Evolutionary conservation across 2,113 vertebrate species (phyloP).

Genomic region (Leptobrachium leishanense): DNA sequence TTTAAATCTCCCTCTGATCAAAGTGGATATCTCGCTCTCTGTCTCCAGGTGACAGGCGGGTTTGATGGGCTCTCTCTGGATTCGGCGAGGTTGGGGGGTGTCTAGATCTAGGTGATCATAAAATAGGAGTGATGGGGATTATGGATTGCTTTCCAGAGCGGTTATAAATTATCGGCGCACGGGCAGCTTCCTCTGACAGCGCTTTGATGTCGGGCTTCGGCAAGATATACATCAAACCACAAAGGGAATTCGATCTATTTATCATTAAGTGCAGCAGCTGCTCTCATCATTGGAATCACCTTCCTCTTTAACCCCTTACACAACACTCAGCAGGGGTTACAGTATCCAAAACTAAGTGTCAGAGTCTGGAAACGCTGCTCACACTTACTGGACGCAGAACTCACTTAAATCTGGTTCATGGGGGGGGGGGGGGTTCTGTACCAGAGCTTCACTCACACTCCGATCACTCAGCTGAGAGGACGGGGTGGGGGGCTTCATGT

Average conservation of each 20-base stretch:
- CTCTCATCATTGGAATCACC: conserved; percentile 46
- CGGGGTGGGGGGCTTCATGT: too few species aligned
- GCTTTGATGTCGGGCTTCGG: conserved; percentile 43
- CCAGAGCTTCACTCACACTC: too few species aligned
- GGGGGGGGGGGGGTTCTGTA: too few species aligned
- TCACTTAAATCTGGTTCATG: too few species aligned
- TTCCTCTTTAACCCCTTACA: conserved; percentile 39
- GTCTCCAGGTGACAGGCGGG: conserved; percentile 2
- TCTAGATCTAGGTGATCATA: conserved; percentile 23
- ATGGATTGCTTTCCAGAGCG: conserved; percentile 26
- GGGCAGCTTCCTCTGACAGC: conserved; percentile 34
- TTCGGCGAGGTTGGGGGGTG: conserved; percentile 4
- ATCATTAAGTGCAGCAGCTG: conserved; percentile 29
- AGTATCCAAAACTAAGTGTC: too few species aligned
- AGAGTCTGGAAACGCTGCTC: too few species aligned
- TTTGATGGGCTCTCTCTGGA: conserved; percentile 26
- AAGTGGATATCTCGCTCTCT: conserved; percentile 34
- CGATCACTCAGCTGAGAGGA: too few species aligned
- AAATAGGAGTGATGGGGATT: conserved; percentile 24
- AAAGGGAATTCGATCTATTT: conserved; percentile 40
- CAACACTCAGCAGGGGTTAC: not conserved
- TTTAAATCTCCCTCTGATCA: conserved; percentile 41
- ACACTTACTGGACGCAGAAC: too few species aligned
- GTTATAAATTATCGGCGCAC: conserved; percentile 40
- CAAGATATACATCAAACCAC: conserved; percentile 51